Base-by-base conservation (phyloP, 2,113 vertebrate genomes). In the Steatornis caripensis region DNA sequence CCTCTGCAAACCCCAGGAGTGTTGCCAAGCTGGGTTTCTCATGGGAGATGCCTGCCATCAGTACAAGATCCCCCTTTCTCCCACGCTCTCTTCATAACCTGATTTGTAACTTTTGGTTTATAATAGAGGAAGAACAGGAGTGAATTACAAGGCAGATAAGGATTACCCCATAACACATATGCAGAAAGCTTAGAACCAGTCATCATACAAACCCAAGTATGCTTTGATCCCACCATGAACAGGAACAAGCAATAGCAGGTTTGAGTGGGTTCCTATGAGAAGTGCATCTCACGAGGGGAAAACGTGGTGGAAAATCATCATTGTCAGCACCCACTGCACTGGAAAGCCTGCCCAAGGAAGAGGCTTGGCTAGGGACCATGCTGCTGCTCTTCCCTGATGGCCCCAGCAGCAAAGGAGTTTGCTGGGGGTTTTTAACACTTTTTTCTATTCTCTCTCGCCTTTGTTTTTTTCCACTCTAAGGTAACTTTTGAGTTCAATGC, bases 71-170 rank as follows among this genome's bases (percentile, higher is more conserved):
- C 76, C 11, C 24, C 32, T 9, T 64, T 58, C 21, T 34, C 11
- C 26, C 18, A 15, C 5, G 23, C 4, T 70, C 7, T 62, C 62
- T 87, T 75, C 39, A 3, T 27, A 66, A 65, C 11, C 36, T 1
- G 1, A 55, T 78, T 17, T 15, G 32, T 10, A 58, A 37, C 32
- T 74, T 84, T 26, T 0, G 0, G 2, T 26, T 91, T 72, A 4
- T 23, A 54, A 24, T 20, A 54, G 22, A 64, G 26, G 45, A 84
- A n/a, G 12, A 84, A 55, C 14, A 62, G 64, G 34, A 57, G 32
- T 10, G 17, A 68, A 3, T 46, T 81, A 61, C 54, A 91, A 71
- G 48, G 32, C 29, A 89, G 7, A 11, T 21, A 68, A 72, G n/a
- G 19, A 58, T 16, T 68, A 41, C 6, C 26, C 12, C 0, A 0